phyloP scores from a whole-genome alignment of 2,113 vertebrate genomes.

The Chiloscyllium plagiosum region DNA sequence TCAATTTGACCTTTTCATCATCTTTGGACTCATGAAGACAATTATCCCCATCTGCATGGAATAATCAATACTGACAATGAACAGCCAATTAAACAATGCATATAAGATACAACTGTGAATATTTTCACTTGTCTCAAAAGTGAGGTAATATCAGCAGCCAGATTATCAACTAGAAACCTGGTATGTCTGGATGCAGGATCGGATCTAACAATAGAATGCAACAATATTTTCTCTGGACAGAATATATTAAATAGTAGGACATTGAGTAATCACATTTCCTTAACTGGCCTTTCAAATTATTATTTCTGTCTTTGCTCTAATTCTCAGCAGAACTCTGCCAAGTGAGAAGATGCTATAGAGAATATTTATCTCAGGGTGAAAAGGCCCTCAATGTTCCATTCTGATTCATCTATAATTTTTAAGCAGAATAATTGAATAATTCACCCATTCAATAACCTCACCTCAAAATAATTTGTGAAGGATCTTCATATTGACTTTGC shows the following conservation, averaged over 20 bases:
- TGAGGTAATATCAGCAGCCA: not conserved
- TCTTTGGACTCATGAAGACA: too few species aligned
- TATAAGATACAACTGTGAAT: not conserved
- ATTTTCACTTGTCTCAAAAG: not conserved
- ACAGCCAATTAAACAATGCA: not conserved
- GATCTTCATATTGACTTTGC: not conserved
- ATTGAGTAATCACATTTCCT: not conserved
- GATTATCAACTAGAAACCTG: not conserved
- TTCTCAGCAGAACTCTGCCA: not conserved
- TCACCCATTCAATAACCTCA: not conserved
- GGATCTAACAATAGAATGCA: not conserved
- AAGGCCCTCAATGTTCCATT: not conserved
- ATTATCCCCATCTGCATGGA: too few species aligned
- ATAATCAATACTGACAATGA: not conserved
- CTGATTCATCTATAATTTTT: not conserved
- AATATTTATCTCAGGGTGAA: not conserved
- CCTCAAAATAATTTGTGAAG: not conserved
- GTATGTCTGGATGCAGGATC: not conserved
- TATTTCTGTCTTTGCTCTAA: not conserved
- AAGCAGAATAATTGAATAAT: not conserved
- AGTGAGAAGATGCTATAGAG: not conserved
- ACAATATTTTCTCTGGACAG: not conserved
- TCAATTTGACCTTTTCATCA: too few species aligned
- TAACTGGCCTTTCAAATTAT: not conserved
- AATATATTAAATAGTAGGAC: not conserved